A percentile compares a stretch with the other conserved stretches of the same genome.
Evolutionary conservation across 2,797 vertebrate genomes (phyloP).

Genomic region (Acridotheres tristis): DNA sequence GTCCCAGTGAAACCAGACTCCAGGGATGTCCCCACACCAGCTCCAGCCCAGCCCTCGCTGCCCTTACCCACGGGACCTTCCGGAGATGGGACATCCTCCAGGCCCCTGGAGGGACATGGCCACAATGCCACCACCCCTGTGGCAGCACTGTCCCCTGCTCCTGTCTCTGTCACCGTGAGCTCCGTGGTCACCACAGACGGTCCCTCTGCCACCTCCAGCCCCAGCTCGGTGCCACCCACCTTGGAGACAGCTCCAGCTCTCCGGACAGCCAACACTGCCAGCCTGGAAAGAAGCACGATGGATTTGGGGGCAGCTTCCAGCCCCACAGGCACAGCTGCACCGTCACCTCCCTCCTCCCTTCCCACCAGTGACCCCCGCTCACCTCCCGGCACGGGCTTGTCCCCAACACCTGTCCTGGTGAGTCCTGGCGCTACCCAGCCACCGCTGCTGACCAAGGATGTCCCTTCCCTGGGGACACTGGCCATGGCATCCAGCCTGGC

Average conservation of each 20-base stretch:
- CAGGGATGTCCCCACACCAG: background rate
- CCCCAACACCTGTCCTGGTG: fast-evolving
- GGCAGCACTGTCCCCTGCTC: background rate
- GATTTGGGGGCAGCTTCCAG: background rate
- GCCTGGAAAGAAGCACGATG: background rate
- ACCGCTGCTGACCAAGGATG: background rate
- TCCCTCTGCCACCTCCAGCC: fast-evolving
- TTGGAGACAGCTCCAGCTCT: background rate
- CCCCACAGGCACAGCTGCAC: background rate
- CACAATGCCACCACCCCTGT: background rate
- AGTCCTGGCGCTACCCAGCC: background rate
- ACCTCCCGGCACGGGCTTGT: fast-evolving
- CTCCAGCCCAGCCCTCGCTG: background rate
- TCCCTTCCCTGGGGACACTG: background rate
- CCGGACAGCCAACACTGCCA: background rate
- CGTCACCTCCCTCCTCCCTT: background rate
- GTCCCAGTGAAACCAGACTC: background rate
- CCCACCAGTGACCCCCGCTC: background rate
- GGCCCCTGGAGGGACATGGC: fast-evolving
- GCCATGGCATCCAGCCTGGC: conserved; percentile 3
- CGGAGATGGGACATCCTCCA: fast-evolving
- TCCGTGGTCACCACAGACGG: fast-evolving
- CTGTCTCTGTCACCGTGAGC: fast-evolving
- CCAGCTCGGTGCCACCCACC: background rate
- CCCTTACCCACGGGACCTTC: fast-evolving